Evolutionary conservation across 23 tunicate species (phyloP), one percentile per base, ranked within the genome.

Genomic region (Botrylloides violaceus): DNA sequence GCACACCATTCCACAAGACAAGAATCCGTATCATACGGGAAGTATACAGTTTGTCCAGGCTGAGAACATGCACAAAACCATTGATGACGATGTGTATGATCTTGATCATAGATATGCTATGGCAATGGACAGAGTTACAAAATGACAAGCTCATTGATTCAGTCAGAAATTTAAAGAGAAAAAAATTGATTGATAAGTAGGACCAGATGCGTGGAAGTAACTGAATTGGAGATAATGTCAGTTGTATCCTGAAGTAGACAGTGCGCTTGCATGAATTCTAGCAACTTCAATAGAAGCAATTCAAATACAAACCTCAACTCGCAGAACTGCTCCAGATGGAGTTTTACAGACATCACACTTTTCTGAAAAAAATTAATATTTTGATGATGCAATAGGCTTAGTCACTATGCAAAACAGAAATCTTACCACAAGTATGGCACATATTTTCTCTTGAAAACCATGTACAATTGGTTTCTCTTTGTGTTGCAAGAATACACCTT

Each of bases 41-140:
- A 80, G 72, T 71, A 80, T 1, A 61, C 71, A 36, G 77, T 72
- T 64, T 80, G 73, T 3, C 84, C 84, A 71, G 84, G 84, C 84
- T 77, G 53, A n/a, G n/a, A n/a, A n/a, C n/a, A n/a, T n/a, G n/a
- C n/a, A n/a, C n/a, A n/a, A n/a, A n/a, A n/a, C n/a, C n/a, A 48
- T 48, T 48, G 56, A 12, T 19, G 18, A 48, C 56, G 19, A 15
- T 48, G 56, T 48, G 56, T 48, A 48, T 19, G 21, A 19, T 49
- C 58, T 19, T 49, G n/a, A 0, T 1, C 58, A 49, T 49, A n/a
- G n/a, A n/a, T n/a, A n/a, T n/a, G n/a, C n/a, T n/a, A n/a, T n/a
- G n/a, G n/a, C n/a, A n/a, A n/a, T n/a, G n/a, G n/a, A n/a, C n/a
- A n/a, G n/a, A n/a, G n/a, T n/a, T n/a, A n/a, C n/a, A n/a, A n/a